phyloP scores from a whole-genome alignment of 2,113 vertebrate genomes.

The Antechinus flavipes region DNA sequence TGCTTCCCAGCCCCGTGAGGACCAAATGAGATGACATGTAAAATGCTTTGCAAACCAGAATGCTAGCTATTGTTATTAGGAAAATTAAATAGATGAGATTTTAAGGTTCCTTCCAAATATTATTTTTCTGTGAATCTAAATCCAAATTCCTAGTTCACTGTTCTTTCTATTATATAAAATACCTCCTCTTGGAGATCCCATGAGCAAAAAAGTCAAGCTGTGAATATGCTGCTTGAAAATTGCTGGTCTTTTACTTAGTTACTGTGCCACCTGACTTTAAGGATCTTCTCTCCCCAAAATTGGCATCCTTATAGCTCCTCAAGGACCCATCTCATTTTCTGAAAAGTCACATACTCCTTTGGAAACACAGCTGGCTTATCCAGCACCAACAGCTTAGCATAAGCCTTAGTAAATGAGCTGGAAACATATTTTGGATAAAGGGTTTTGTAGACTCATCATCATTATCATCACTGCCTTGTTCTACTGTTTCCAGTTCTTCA shows the following conservation, averaged over 20 bases:
- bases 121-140: neutral
- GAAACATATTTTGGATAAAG: slow-evolving; percentile 1
- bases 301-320: slow-evolving; percentile 37
- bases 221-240: neutral
- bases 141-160: neutral
- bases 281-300: slow-evolving; percentile 43
- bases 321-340: slow-evolving; percentile 37
- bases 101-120: neutral
- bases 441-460: neutral
- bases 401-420: slow-evolving; percentile 26
- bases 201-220: slow-evolving; percentile 8
- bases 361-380: slow-evolving; percentile 16
- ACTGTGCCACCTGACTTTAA: neutral
- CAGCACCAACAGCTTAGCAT: slow-evolving; percentile 21
- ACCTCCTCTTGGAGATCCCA: neutral
- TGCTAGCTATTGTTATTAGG: neutral
- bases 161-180: neutral
- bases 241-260: slow-evolving; percentile 10
- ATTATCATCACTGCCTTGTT: neutral
- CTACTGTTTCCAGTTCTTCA: neutral
- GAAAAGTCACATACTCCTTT: slow-evolving; percentile 31
- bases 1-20: neutral
- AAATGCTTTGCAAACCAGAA: neutral
- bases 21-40: neutral
- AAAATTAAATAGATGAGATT: neutral